phyloP scores from a whole-genome alignment of 2,888 invertebrate genomes.

The Caenorhabditis drosophilae region DNA sequence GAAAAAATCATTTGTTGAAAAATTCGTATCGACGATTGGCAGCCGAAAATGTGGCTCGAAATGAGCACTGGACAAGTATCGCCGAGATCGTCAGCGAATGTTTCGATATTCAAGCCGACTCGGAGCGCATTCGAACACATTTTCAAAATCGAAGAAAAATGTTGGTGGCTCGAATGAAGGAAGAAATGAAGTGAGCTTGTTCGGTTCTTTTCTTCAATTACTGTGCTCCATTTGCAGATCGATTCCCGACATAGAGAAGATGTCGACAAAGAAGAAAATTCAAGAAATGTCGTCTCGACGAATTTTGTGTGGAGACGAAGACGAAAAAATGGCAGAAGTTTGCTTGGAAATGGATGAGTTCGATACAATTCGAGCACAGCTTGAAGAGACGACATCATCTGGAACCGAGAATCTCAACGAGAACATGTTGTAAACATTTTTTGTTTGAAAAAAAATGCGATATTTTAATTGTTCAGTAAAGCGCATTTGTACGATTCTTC shows the following conservation, averaged over 20 bases:
- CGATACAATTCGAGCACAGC: conserved; percentile 18
- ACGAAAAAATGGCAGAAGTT: conserved; percentile 32
- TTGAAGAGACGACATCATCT: neutral
- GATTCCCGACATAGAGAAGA: no score
- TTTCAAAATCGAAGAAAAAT: conserved; percentile 43
- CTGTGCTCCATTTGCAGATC: no score
- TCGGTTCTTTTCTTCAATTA: no score
- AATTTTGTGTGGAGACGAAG: conserved; percentile 25
- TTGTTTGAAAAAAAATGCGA: no score
- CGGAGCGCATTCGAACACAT: conserved; percentile 39
- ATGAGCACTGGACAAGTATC: conserved; percentile 29
- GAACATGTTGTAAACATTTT: no score
- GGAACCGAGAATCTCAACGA: neutral
- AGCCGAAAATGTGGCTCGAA: conserved; percentile 25
- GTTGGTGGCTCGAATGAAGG: conserved; percentile 69
- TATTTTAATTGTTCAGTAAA: no score
- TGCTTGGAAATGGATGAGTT: conserved; percentile 42
- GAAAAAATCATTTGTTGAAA: conserved; percentile 34
- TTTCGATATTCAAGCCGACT: conserved; percentile 33
- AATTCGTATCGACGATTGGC: conserved; percentile 35
- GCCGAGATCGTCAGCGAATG: conserved; percentile 24
- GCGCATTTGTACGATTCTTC: no score
- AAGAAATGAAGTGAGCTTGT: conserved; percentile 33
- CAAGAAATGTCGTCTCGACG: conserved; percentile 22
- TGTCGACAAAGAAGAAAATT: conserved; percentile 34